phyloP scores from a whole-genome alignment of 2,888 invertebrate species.

The Baccha elongata region DNA sequence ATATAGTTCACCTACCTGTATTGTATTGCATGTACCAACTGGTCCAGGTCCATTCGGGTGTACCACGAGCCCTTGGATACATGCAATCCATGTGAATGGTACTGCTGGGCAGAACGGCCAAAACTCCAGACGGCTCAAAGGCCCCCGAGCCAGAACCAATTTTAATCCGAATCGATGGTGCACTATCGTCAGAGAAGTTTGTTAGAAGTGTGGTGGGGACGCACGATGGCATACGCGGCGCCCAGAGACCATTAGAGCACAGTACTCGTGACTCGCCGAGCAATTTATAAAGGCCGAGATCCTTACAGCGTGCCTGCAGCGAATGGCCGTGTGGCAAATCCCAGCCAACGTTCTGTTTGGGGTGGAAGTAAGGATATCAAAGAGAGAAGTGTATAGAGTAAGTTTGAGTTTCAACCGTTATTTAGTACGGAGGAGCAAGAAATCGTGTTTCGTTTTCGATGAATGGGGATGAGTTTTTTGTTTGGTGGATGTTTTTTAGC shows the following conservation, averaged over 20 bases:
- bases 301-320: conserved; percentile 89
- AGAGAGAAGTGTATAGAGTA: background rate
- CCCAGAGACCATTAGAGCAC: conserved; percentile 93
- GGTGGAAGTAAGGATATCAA: conserved; percentile 45
- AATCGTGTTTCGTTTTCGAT: conserved; percentile 2
- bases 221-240: conserved; percentile 89
- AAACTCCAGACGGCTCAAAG: conserved; percentile 90
- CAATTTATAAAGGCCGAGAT: conserved; percentile 92
- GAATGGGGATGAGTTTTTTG: conserved; percentile 8
- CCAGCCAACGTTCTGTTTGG: conserved; percentile 84
- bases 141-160: conserved; percentile 91
- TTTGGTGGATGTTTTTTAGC: conserved; percentile 14
- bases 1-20: conserved; percentile 84
- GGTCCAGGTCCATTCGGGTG: conserved; percentile 95
- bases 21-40: conserved; percentile 90
- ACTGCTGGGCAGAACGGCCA: conserved; percentile 90
- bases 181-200: conserved; percentile 93
- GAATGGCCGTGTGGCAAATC: conserved; percentile 90
- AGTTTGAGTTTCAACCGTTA: conserved; percentile 43
- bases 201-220: conserved; percentile 93
- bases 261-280: conserved; percentile 89
- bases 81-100: conserved; percentile 92
- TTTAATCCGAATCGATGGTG: conserved; percentile 90
- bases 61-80: conserved; percentile 88
- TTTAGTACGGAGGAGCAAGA: conserved; percentile 15